Conservation (phyloP, 1,140 invertebrate species). For the Agrypnia vestita region DNA sequence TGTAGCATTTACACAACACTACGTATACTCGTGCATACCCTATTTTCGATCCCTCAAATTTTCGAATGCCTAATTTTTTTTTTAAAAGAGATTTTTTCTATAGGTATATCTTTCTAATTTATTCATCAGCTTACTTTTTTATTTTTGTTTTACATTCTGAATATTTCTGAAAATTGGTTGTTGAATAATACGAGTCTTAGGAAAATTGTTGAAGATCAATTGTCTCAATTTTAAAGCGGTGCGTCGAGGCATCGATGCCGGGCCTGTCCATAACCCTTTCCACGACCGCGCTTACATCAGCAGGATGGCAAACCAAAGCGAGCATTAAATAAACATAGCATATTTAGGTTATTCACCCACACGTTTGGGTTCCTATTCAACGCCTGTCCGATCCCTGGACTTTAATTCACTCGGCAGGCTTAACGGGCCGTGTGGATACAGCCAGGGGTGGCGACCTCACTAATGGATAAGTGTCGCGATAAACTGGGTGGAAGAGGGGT, state of each 20-base stretch:
- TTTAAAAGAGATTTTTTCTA: too few species aligned
- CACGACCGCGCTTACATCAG: conserved; percentile 5
- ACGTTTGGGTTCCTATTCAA: conserved; percentile 20
- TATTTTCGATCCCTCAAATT: neutral
- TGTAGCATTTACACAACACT: too few species aligned
- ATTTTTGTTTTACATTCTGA: too few species aligned
- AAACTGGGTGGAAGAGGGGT: too few species aligned
- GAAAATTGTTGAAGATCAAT: neutral
- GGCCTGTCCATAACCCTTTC: conserved; percentile 17
- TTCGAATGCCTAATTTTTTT: too few species aligned
- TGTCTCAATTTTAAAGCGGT: neutral
- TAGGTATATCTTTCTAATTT: too few species aligned
- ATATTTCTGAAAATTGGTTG: too few species aligned
- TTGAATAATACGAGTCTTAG: too few species aligned
- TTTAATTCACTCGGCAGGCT: conserved; percentile 29
- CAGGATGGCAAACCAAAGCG: conserved; percentile 49
- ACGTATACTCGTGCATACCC: conserved; percentile 7
- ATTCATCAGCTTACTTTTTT: too few species aligned
- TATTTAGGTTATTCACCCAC: conserved; percentile 47
- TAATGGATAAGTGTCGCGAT: conserved; percentile 17
- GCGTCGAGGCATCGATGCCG: neutral
- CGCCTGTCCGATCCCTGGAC: neutral
- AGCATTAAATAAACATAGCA: conserved; percentile 55
- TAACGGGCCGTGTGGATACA: conserved; percentile 12
- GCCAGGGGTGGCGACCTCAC: conserved; percentile 10